These are phyloP conservation scores for Orthosia gracilis DNA, from an alignment of 2,888 invertebrate species.

Conservation along the genomic window DNA sequence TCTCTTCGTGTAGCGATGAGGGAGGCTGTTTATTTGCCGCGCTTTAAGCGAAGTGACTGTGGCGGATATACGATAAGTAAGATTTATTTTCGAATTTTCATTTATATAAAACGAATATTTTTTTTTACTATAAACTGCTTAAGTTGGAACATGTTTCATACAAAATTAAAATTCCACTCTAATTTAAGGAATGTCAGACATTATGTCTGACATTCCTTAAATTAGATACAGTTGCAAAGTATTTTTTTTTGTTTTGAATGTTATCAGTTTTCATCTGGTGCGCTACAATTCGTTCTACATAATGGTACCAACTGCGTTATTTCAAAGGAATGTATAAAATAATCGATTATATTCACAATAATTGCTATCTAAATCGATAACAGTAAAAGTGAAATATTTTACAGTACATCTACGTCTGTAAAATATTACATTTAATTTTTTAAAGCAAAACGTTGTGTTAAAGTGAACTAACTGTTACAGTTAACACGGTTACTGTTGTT, in stretches of 20 bases:
- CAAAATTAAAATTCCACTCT: too few species aligned
- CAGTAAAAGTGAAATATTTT: constrained; percentile 19
- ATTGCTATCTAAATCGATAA: constrained; percentile 15
- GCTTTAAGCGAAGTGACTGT: constrained; percentile 55
- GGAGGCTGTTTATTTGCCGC: constrained; percentile 67
- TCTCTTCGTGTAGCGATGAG: constrained; percentile 59
- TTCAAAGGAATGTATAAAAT: not conserved
- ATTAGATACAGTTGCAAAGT: not conserved
- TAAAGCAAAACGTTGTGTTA: not conserved
- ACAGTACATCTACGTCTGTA: too few species aligned
- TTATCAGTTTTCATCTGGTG: not conserved
- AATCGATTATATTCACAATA: constrained; percentile 3
- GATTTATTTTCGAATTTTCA: constrained; percentile 52
- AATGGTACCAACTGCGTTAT: not conserved
- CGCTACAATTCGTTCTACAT: not conserved
- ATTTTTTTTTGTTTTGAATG: not conserved
- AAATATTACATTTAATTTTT: not conserved
- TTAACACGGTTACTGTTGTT: constrained; percentile 20
- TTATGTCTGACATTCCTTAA: too few species aligned
- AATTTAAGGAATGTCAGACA: too few species aligned
- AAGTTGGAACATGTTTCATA: not conserved
- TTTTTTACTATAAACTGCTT: too few species aligned
- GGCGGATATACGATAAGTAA: constrained; percentile 76
- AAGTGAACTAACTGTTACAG: not conserved
- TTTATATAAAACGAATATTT: not conserved